Percentiles rank a stretch among this genome's conserved stretches.
Evolutionary conservation across 2,797 vertebrate species (phyloP).

Genomic region (Syngnathus acus): DNA sequence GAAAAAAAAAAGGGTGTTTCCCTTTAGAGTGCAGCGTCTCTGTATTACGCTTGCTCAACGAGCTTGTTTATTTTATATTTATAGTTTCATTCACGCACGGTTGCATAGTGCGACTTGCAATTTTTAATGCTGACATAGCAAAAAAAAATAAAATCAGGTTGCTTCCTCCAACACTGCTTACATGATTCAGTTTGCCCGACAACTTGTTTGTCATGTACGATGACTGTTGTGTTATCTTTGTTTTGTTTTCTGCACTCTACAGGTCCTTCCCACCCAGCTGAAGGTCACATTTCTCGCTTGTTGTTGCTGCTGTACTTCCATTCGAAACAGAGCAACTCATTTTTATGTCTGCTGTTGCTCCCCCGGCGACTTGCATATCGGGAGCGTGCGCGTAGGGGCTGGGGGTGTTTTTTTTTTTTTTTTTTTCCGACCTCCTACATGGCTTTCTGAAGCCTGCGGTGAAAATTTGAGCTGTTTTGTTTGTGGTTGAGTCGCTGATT

Average conservation of each 20-base stretch:
- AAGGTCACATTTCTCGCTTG: conserved; percentile 18
- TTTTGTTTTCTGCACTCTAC: conserved; percentile 53
- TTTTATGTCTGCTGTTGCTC: conserved; percentile 85
- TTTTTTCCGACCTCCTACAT: neutral
- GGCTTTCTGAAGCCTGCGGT: neutral
- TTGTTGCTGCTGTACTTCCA: conserved; percentile 59
- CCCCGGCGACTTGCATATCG: neutral
- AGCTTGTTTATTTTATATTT: neutral
- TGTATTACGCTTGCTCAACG: neutral
- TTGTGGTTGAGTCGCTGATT: neutral
- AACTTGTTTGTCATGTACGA: neutral
- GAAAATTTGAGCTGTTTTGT: conserved; percentile 4
- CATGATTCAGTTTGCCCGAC: neutral
- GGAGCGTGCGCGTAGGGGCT: neutral
- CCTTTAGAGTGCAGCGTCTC: neutral
- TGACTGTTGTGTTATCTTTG: neutral
- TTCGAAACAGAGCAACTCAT: conserved; percentile 74
- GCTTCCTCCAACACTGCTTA: neutral
- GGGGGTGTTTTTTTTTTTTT: neutral
- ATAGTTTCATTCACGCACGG: neutral
- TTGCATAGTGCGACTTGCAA: neutral
- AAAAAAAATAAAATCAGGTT: no score
- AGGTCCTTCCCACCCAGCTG: conserved; percentile 48
- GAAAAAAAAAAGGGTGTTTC: neutral
- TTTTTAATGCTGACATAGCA: conserved; percentile 1